Evolutionary conservation across 2,113 vertebrate genomes (phyloP), one percentile per base, ranked within the genome.

Genomic region (Odocoileus virginianus): DNA sequence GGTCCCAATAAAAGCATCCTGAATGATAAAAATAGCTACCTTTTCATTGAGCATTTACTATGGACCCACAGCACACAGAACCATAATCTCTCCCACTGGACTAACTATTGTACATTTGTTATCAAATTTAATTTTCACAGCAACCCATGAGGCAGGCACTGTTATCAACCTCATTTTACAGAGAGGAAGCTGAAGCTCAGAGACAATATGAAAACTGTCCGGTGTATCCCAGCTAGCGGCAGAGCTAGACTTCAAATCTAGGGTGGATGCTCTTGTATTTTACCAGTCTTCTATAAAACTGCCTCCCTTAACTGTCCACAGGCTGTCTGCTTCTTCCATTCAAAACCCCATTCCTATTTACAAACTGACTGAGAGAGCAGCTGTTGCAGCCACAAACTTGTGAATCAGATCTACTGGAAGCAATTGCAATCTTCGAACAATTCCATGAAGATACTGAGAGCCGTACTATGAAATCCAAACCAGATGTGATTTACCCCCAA

Each of bases 381-480:
- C 86, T 71, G 50, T 12, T 9, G 28, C 45, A 36, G 78, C 88
- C 83, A 54, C 3, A 28, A 50, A 89, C 33, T 82, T 67, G 36
- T 40, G 89, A 98, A 83, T 93, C 96, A 96, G 91, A 84, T 12
- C 71, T 60, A 10, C 55, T 21, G 55, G 78, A 94, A 97, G 87
- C 79, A 64, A 79, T 0, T 58, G 54, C 95, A 74, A 93, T 94
- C 92, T 89, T 54, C 1, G 2, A 86, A n/a, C 89, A 47, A 43
- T 84, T 91, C 71, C 25, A 6, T 3, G 50, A 87, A 60, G 95
- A 89, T 11, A 17, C 50, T 85, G 23, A 88, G 61, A 93, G 81
- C 1, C 67, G 2, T 16, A n/a, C 94, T 28, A 2, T 23, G 88
- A 97, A 91, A 91, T 28, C 94, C 36, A 81, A 88, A 85, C 58